A percentile compares a stretch with the other conserved stretches of the same genome.
Evolutionary conservation across 2,113 vertebrate genomes (phyloP).

Genomic region (Platichthys flesus): DNA sequence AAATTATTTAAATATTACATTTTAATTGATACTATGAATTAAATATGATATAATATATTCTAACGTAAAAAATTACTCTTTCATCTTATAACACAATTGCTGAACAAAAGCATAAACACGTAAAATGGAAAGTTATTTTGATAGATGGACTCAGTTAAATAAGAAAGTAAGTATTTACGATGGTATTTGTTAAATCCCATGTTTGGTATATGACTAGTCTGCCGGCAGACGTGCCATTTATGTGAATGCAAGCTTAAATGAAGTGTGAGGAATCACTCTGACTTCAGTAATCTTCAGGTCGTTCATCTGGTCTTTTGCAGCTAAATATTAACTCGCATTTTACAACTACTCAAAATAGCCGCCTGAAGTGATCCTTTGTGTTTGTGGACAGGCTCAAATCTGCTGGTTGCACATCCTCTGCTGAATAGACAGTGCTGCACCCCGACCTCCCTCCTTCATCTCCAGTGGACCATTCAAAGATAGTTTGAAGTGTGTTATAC

Average conservation of each 20-base stretch:
- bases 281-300: slow-evolving; percentile 30
- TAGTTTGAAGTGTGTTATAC: slow-evolving; percentile 31
- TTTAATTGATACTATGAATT: no score
- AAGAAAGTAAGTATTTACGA: neutral
- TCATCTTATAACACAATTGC: no score
- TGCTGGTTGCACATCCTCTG: slow-evolving; percentile 1
- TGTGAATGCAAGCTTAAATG: neutral
- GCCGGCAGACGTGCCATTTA: neutral
- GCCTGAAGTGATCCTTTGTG: slow-evolving; percentile 2
- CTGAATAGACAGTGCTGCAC: no score
- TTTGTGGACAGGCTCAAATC: slow-evolving; percentile 13
- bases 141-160: neutral
- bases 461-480: slow-evolving; percentile 17
- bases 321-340: slow-evolving; percentile 6
- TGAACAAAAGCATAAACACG: no score
- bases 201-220: neutral
- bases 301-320: neutral
- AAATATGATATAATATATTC: no score
- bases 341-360: neutral
- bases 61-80: no score
- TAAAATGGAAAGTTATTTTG: no score
- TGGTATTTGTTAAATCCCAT: neutral
- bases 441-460: slow-evolving; percentile 14
- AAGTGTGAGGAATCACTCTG: slow-evolving; percentile 20
- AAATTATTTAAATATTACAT: no score